Evolutionary conservation across 2,113 vertebrate species (phyloP).

Genomic region (Paratilapia polleni): DNA sequence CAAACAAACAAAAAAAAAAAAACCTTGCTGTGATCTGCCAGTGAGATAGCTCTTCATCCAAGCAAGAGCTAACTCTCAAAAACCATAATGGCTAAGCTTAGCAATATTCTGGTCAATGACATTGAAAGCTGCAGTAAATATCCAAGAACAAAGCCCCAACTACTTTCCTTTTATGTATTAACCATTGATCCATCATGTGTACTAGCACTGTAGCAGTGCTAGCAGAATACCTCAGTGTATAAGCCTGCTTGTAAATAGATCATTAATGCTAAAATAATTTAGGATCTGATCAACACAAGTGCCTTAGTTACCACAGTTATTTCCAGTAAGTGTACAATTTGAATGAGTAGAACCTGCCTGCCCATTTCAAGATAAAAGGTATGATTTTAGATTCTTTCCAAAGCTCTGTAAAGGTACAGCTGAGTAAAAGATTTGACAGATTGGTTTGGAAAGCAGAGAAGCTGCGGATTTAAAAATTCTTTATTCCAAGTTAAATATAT

Average conservation of each 20-base stretch:
- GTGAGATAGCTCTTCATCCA: neutral
- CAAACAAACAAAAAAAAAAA: too few species aligned
- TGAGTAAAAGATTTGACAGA: neutral
- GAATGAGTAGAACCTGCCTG: neutral
- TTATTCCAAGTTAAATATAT: neutral
- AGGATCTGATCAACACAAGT: neutral
- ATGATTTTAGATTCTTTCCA: neutral
- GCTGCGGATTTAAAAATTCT: neutral
- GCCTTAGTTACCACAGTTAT: neutral
- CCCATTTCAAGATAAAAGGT: neutral
- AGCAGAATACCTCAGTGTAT: neutral
- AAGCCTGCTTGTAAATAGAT: neutral
- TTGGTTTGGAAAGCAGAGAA: neutral
- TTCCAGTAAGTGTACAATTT: neutral
- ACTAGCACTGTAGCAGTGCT: neutral
- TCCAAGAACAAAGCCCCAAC: neutral
- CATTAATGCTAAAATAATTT: neutral
- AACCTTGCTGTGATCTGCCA: neutral
- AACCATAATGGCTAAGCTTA: neutral
- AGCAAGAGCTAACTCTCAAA: neutral
- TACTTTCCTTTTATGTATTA: neutral
- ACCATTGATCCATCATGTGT: neutral
- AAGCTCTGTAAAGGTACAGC: neutral
- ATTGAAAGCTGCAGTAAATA: neutral
- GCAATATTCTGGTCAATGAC: neutral